Conservation (phyloP, 2,797 vertebrate genomes). For the Pipistrellus kuhlii region DNA sequence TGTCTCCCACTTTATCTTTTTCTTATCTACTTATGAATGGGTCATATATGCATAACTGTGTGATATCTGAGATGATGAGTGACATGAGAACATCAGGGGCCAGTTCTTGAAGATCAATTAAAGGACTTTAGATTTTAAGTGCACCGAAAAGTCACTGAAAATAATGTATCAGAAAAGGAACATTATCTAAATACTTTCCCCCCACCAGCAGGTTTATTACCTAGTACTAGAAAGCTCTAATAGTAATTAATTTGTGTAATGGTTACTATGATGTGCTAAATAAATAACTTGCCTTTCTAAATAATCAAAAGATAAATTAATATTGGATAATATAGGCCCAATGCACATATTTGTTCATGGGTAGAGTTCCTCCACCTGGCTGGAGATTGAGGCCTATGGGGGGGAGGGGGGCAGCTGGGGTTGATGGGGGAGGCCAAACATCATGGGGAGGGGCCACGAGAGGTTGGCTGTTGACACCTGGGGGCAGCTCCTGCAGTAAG, state of each 20-base stretch:
- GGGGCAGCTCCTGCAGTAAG: too few relatives aligned
- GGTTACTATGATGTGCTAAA: background rate
- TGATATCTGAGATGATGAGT: background rate
- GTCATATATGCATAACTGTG: background rate
- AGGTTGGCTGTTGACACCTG: too few relatives aligned
- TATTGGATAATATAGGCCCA: background rate
- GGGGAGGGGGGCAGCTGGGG: too few relatives aligned
- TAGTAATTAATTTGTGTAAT: background rate
- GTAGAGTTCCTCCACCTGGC: too few relatives aligned
- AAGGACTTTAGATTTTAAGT: background rate
- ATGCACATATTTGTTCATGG: too few relatives aligned
- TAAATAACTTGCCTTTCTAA: background rate
- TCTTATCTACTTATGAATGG: background rate
- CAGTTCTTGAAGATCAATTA: conserved; percentile 14
- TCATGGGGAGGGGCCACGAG: too few relatives aligned
- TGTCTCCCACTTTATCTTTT: background rate
- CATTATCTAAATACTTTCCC: background rate
- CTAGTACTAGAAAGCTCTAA: background rate
- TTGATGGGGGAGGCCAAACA: too few relatives aligned
- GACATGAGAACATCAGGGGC: background rate
- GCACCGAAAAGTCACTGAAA: background rate
- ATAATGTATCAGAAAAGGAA: background rate
- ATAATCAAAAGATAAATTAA: conserved; percentile 10
- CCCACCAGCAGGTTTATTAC: background rate
- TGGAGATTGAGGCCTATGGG: too few relatives aligned